A percentile compares a stretch with the other conserved stretches of the same genome.
Evolutionary conservation across 2,888 invertebrate genomes (phyloP).

Genomic region (Nemotelus pantherinus): DNA sequence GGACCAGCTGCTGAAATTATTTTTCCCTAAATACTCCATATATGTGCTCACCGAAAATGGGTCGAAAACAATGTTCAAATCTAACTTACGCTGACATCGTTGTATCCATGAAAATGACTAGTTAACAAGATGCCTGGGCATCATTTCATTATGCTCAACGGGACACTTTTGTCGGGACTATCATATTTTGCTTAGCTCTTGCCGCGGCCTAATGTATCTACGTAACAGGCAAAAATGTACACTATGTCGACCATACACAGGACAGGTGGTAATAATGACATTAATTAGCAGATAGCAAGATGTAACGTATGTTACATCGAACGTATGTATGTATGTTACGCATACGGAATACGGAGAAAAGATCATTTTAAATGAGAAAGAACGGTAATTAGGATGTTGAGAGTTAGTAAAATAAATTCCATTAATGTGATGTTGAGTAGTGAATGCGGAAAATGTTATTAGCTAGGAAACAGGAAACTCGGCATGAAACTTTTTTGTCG

Average conservation of each 20-base stretch:
- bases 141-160: conserved; percentile 32
- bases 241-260: conserved; percentile 8
- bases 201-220: neutral
- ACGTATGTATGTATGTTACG: conserved; percentile 19
- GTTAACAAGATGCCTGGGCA: neutral
- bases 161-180: neutral
- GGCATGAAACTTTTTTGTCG: too few species aligned
- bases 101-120: neutral
- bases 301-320: conserved; percentile 28
- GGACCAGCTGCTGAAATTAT: too few species aligned
- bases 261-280: conserved; percentile 42
- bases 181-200: conserved; percentile 12
- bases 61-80: too few species aligned
- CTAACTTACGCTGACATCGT: neutral
- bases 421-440: neutral
- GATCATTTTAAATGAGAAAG: conserved; percentile 18
- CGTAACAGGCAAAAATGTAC: conserved; percentile 10
- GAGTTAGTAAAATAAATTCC: neutral
- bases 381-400: conserved; percentile 25
- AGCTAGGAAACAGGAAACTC: neutral
- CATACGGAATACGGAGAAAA: conserved; percentile 19
- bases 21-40: too few species aligned
- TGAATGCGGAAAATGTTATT: neutral
- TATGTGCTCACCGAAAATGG: too few species aligned
- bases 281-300: conserved; percentile 33